These are phyloP conservation scores for Syngnathoides biaculeatus DNA, from an alignment of 2,113 vertebrate species.

Conservation along the genomic window DNA sequence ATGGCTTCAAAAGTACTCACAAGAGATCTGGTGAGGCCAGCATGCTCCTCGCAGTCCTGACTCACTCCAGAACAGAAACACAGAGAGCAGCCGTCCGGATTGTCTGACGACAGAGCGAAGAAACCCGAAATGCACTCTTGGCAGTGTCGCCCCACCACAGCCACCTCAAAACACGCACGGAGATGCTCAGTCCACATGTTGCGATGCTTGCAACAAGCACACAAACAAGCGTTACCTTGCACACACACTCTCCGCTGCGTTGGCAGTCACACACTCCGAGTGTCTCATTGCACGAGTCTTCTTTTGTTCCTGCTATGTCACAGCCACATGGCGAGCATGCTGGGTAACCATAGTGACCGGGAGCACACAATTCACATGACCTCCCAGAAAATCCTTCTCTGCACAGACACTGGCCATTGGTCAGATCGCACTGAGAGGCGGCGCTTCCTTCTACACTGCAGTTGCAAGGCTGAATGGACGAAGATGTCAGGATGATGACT, in stretches of 20 bases:
- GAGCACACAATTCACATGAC: conserved; percentile 76
- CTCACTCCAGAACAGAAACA: conserved; percentile 91
- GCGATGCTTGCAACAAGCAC: background rate
- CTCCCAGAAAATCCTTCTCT: conserved; percentile 71
- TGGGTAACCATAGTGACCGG: conserved; percentile 83
- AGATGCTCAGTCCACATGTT: background rate
- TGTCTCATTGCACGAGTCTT: conserved; percentile 69
- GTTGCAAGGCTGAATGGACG: conserved; percentile 75
- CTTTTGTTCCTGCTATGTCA: conserved; percentile 76
- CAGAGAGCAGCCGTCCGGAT: conserved; percentile 76
- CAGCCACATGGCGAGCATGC: conserved; percentile 84
- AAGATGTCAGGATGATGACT: background rate
- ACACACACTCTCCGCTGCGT: conserved; percentile 76
- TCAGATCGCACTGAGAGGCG: conserved; percentile 70
- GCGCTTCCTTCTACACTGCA: conserved; percentile 78
- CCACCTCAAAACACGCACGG: conserved; percentile 68
- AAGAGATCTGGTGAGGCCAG: conserved; percentile 73
- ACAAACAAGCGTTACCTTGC: conserved; percentile 79
- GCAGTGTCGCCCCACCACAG: conserved; percentile 82
- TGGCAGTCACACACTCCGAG: conserved; percentile 79
- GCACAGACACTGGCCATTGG: conserved; percentile 81
- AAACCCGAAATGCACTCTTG: conserved; percentile 79
- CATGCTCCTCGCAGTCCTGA: conserved; percentile 75
- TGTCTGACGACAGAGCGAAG: conserved; percentile 72
- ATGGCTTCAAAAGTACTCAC: conserved; percentile 59